Evolutionary conservation across 2,888 invertebrate species (phyloP).

Genomic region (Acleris cristana): DNA sequence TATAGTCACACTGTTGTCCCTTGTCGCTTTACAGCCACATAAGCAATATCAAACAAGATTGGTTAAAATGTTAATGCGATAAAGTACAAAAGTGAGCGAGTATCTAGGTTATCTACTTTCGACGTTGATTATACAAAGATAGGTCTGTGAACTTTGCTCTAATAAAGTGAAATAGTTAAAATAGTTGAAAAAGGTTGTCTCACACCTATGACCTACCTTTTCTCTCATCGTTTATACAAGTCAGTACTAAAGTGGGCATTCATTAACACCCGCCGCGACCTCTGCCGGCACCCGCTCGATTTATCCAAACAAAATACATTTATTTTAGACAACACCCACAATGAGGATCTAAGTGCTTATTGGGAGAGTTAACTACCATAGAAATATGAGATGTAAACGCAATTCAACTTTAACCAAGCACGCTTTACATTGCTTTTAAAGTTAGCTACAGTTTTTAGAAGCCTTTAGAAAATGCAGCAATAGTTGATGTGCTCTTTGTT

Average conservation of each 20-base stretch:
- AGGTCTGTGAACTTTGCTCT: no score
- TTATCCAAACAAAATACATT: conserved; percentile 77
- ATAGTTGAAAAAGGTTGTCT: no score
- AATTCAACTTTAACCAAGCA: neutral
- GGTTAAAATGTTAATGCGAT: no score
- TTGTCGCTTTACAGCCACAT: no score
- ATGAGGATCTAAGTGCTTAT: conserved; percentile 74
- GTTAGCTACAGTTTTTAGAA: conserved; percentile 3
- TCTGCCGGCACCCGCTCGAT: conserved; percentile 58
- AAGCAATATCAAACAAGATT: no score
- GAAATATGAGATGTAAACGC: conserved; percentile 29
- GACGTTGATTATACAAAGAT: no score
- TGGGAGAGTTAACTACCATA: conserved; percentile 55
- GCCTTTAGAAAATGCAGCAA: conserved; percentile 38
- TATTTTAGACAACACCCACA: conserved; percentile 63
- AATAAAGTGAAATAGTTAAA: no score
- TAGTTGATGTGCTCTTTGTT: conserved; percentile 43
- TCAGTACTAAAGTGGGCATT: conserved; percentile 50
- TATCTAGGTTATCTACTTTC: no score
- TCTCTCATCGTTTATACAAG: conserved; percentile 37
- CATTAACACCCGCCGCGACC: conserved; percentile 67
- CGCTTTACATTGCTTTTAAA: conserved; percentile 47
- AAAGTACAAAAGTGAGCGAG: no score
- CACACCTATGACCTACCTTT: neutral
- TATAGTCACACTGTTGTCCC: no score